phyloP scores from a whole-genome alignment of 1,140 invertebrate genomes.

The Diachasma alloeum region DNA sequence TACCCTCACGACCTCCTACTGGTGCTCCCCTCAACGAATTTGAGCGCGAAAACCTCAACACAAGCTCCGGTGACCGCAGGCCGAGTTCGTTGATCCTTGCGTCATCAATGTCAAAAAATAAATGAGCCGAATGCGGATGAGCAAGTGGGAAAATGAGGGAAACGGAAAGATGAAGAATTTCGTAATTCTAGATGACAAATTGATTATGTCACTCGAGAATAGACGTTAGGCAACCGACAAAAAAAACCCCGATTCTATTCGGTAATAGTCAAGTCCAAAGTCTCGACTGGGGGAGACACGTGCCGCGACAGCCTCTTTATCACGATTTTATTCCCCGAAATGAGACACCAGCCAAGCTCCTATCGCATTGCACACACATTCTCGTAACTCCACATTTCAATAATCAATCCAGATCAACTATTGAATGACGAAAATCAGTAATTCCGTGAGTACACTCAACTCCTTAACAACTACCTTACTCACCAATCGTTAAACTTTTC shows the following conservation, averaged over 20 bases:
- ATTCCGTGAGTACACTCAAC: too few species aligned
- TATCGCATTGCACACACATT: background rate
- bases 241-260: constrained; percentile 1
- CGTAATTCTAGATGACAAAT: background rate
- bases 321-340: background rate
- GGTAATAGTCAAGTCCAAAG: constrained; percentile 22
- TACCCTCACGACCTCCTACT: background rate
- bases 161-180: background rate
- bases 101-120: background rate
- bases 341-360: too few species aligned
- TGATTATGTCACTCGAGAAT: background rate
- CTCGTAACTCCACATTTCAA: background rate
- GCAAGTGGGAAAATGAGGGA: background rate
- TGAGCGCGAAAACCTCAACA: background rate
- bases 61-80: background rate
- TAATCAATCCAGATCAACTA: background rate
- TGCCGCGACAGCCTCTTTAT: background rate
- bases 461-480: constrained; percentile 36
- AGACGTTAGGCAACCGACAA: background rate
- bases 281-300: background rate
- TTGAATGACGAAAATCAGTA: too few species aligned
- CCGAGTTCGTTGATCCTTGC: background rate
- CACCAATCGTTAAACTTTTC: constrained; percentile 60
- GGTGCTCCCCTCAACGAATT: background rate
- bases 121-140: background rate